These are phyloP conservation scores for Xenopus borealis DNA, from an alignment of 2,113 vertebrate genomes.

Conservation along the genomic window DNA sequence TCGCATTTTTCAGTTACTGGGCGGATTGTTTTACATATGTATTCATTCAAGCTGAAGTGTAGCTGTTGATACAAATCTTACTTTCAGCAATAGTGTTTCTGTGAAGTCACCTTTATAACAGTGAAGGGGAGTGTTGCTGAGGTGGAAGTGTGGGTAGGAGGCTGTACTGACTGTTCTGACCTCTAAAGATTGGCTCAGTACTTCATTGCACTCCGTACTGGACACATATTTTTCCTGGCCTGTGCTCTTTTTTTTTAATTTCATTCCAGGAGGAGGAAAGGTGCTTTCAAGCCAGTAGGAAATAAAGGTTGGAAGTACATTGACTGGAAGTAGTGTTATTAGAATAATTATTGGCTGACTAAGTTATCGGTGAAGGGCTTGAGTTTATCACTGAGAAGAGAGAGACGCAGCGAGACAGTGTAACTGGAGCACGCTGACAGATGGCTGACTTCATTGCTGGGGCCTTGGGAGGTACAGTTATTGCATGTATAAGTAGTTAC, in stretches of 20 bases:
- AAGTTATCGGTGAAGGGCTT: background rate
- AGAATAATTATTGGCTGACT: no score
- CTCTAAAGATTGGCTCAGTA: background rate
- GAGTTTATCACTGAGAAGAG: background rate
- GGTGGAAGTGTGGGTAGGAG: background rate
- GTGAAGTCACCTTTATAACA: slow-evolving; percentile 2
- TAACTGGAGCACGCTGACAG: slow-evolving; percentile 37
- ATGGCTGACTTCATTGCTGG: slow-evolving; percentile 89
- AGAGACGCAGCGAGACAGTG: background rate
- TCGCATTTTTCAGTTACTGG: no score
- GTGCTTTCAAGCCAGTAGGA: background rate
- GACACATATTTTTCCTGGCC: background rate
- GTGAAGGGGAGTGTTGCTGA: background rate
- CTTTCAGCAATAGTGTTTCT: background rate
- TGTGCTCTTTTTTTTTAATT: slow-evolving; percentile 4
- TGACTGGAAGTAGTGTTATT: slow-evolving; percentile 6
- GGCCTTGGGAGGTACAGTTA: slow-evolving; percentile 84
- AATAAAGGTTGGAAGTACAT: slow-evolving; percentile 38
- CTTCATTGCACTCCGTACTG: background rate
- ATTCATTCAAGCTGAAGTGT: no score
- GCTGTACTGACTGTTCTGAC: background rate
- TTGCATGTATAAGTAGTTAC: background rate
- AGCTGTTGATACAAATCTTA: no score
- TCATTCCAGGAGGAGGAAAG: slow-evolving; percentile 10
- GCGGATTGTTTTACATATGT: no score